Conservation (phyloP, 2,888 invertebrate species). For the Sarcophaga variegata region DNA sequence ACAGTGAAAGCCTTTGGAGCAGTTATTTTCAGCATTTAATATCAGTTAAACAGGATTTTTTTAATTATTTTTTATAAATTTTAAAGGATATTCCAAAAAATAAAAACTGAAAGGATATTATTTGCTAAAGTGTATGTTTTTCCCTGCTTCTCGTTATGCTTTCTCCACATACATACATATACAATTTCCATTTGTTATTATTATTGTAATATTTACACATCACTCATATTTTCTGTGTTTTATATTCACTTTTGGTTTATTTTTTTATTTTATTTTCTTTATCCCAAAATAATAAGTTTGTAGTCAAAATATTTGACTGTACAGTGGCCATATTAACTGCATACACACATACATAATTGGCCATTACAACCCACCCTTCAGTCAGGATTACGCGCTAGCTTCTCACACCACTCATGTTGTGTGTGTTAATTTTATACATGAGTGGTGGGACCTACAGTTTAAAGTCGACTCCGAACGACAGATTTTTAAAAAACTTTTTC, state of each 20-base stretch:
- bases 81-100: constrained; percentile 27
- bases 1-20: not conserved
- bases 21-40: not conserved
- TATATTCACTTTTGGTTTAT: constrained; percentile 16
- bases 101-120: constrained; percentile 33
- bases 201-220: constrained; percentile 59
- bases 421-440: too few relatives aligned
- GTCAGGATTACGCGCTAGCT: too few relatives aligned
- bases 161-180: not conserved
- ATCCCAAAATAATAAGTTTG: constrained; percentile 43
- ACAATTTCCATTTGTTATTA: constrained; percentile 37
- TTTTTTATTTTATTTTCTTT: constrained; percentile 40
- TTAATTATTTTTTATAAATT: not conserved
- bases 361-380: too few relatives aligned
- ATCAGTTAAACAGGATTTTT: not conserved
- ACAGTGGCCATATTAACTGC: not conserved
- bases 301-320: constrained; percentile 53
- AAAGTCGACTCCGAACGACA: too few relatives aligned
- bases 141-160: not conserved
- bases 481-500: too few relatives aligned
- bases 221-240: constrained; percentile 63
- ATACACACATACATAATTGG: too few relatives aligned
- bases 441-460: too few relatives aligned
- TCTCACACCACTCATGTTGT: too few relatives aligned
- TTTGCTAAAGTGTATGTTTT: constrained; percentile 51